Base-by-base conservation (phyloP, 1,140 invertebrate genomes). In the Sesamia nonagrioides region DNA sequence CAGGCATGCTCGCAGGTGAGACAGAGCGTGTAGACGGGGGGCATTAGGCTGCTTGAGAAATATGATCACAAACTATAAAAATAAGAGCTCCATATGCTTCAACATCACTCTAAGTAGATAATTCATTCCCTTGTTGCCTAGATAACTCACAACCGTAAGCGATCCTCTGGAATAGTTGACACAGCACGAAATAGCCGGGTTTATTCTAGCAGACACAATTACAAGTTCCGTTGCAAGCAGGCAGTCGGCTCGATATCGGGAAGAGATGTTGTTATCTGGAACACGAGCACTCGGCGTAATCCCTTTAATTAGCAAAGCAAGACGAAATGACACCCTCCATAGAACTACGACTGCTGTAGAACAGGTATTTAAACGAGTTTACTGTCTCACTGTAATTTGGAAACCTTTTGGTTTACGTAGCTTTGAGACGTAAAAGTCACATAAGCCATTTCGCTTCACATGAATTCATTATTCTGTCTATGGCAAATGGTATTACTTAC, bases 271-370 rank as follows among this genome's bases (percentile, higher is more conserved):
- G 84, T 86, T 90, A 86, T 85, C 81, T 81, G 78, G 72, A 75
- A 75, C 79, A 72, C 74, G 77, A 84, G 76, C 78, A 82, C 73
- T 82, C 74, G 56, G 76, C 82, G 80, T 90, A 85, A 89, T 90
- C 89, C 88, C 77, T 85, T 87, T 91, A 91, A 91, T 91, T 90
- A 91, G 87, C 82, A 83, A 80, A 84, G 81, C 82, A 68, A 79
- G 77, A 85, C 76, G 78, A 82, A 83, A 89, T 82, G 82, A 84
- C 81, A 85, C 77, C 80, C 68, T 54, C 78, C 58, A 76, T 13
- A 63, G 60, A 48, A 40, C 40, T 9, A 63, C 40, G 42, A 37
- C 58, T 37, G n/a, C 13, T 15, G 11, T 52, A 76, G 56, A 76
- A 50, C 21, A n/a, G 42, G 45, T 63, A 61, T 63, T 54, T 72